Evolutionary conservation across 2,888 invertebrate species (phyloP).

Genomic region (Argyresthia goedartella): DNA sequence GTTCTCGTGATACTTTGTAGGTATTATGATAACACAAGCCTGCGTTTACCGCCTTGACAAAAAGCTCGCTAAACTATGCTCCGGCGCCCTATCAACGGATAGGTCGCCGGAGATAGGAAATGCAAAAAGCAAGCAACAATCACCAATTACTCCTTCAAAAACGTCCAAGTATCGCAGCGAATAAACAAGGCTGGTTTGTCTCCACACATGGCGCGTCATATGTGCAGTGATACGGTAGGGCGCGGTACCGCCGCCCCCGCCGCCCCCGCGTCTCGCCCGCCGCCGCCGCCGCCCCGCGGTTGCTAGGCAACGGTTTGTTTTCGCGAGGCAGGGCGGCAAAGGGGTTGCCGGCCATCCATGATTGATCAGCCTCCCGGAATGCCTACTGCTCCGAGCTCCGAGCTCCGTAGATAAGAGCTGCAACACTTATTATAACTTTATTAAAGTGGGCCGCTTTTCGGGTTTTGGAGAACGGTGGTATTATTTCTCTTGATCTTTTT

Average conservation of each 20-base stretch:
- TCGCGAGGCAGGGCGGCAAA: conserved; percentile 63
- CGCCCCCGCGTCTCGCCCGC: too few species aligned
- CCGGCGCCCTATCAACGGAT: too few species aligned
- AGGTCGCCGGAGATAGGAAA: too few species aligned
- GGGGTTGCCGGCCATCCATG: conserved; percentile 56
- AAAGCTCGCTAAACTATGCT: too few species aligned
- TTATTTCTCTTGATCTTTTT: background rate
- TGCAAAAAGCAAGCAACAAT: too few species aligned
- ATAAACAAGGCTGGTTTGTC: too few species aligned
- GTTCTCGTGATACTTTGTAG: too few species aligned
- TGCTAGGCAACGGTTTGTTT: conserved; percentile 66
- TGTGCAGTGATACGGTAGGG: conserved; percentile 3
- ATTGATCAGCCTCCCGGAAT: conserved; percentile 68
- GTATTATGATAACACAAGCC: too few species aligned
- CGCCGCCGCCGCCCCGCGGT: conserved; percentile 39
- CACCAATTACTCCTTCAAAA: too few species aligned
- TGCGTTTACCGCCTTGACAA: too few species aligned
- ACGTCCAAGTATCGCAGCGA: too few species aligned
- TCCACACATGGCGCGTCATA: conserved; percentile 1
- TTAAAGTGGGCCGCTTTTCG: conserved; percentile 1
- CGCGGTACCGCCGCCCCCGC: background rate
- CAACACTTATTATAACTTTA: conserved; percentile 6
- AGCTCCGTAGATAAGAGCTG: conserved; percentile 24
- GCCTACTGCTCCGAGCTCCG: conserved; percentile 45
- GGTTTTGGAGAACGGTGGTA: background rate